These are phyloP conservation scores for Neomonachus schauinslandi DNA, from an alignment of 2,113 vertebrate genomes.

Conservation along the genomic window DNA sequence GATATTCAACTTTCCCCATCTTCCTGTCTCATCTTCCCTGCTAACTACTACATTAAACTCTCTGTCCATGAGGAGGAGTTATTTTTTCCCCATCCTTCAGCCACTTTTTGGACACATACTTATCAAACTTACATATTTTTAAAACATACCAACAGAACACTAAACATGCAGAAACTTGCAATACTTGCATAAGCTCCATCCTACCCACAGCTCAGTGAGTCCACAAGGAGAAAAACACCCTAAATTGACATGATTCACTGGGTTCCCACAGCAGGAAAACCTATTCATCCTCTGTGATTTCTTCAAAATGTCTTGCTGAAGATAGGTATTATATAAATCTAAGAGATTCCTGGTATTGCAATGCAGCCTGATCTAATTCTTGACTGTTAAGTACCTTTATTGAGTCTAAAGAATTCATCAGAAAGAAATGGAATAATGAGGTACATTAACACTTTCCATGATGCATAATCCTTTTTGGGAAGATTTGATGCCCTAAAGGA, in stretches of 20 bases:
- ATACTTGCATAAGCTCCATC: neutral
- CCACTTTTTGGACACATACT: neutral
- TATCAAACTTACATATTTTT: neutral
- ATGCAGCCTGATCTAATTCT: slow-evolving; percentile 65
- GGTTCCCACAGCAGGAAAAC: slow-evolving; percentile 40
- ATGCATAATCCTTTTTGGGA: slow-evolving; percentile 65
- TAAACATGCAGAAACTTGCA: neutral
- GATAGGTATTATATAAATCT: slow-evolving; percentile 68
- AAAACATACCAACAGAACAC: neutral
- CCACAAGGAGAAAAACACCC: slow-evolving; percentile 37
- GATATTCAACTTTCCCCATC: neutral
- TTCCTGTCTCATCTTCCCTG: neutral
- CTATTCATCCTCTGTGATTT: slow-evolving; percentile 40
- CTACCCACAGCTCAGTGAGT: neutral
- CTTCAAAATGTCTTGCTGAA: slow-evolving; percentile 42
- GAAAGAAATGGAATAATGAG: slow-evolving; percentile 71
- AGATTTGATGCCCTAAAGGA: slow-evolving; percentile 52
- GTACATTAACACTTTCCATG: slow-evolving; percentile 66
- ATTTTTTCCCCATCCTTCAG: neutral
- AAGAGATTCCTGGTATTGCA: slow-evolving; percentile 61
- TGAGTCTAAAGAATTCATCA: slow-evolving; percentile 71
- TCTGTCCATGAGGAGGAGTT: neutral
- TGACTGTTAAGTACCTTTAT: slow-evolving; percentile 68
- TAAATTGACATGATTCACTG: neutral
- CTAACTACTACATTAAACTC: neutral